Percentiles rank a stretch among this genome's conserved stretches.
Conservation (phyloP, 2,888 invertebrate genomes). For the Cyaniris semiargus region DNA sequence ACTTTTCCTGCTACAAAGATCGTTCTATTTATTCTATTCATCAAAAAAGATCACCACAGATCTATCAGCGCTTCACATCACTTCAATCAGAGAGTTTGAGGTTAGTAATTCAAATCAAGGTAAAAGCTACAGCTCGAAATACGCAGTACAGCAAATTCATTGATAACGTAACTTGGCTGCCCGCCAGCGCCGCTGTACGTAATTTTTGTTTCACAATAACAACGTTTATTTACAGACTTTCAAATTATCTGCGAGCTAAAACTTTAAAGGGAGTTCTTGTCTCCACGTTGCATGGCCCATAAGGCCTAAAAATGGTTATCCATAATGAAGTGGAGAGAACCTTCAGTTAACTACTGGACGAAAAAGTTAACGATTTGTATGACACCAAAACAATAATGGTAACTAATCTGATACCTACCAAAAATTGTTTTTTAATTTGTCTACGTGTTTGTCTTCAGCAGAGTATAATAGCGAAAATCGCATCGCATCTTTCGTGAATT, state of each 20-base stretch:
- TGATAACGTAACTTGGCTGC: not conserved
- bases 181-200: not conserved
- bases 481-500: no score
- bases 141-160: conserved; percentile 15
- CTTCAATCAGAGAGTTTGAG: not conserved
- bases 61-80: not conserved
- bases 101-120: not conserved
- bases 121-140: not conserved
- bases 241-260: not conserved
- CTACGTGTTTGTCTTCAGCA: no score
- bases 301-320: no score
- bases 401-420: no score
- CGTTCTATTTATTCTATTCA: not conserved
- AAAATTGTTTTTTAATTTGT: no score
- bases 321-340: no score
- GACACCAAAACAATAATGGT: no score
- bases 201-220: conserved; percentile 22
- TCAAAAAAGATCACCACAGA: not conserved
- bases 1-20: not conserved
- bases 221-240: conserved; percentile 15
- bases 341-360: no score
- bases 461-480: no score
- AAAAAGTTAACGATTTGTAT: no score
- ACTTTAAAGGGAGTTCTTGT: not conserved
- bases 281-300: not conserved